A percentile compares a stretch with the other conserved stretches of the same genome.
phyloP scores from a whole-genome alignment of 2,888 invertebrate species.

The Noctua janthe region DNA sequence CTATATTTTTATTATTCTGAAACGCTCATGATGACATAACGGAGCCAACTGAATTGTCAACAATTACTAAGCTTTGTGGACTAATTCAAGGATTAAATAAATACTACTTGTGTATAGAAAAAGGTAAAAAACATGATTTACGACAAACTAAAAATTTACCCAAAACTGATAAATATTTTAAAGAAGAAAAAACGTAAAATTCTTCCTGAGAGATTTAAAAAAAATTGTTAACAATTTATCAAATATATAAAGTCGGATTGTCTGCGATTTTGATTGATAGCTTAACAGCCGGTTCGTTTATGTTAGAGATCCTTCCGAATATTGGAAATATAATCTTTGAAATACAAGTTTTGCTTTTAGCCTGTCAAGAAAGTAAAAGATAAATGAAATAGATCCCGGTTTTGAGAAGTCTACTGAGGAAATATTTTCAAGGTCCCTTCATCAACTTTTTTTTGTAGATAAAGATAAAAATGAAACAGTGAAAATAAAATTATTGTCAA shows the following conservation, averaged over 20 bases:
- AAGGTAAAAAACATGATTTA: background rate
- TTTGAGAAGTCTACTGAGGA: conserved; percentile 1
- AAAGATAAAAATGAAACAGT: background rate
- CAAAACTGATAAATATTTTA: background rate
- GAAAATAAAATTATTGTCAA: background rate
- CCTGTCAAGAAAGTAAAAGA: conserved; percentile 38
- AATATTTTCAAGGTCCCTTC: background rate
- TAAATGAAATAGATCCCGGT: conserved; percentile 23
- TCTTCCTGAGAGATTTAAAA: background rate
- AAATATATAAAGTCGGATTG: conserved; percentile 17
- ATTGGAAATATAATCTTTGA: conserved; percentile 35
- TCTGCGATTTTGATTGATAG: conserved; percentile 52
- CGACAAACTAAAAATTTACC: background rate
- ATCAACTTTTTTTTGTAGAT: background rate
- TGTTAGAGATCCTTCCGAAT: conserved; percentile 22
- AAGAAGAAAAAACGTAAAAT: background rate
- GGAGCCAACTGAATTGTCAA: background rate
- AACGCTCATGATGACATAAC: background rate
- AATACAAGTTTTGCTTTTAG: conserved; percentile 51
- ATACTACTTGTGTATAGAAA: background rate
- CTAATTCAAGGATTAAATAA: background rate
- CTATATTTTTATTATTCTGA: background rate
- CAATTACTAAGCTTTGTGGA: background rate
- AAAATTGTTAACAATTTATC: background rate
- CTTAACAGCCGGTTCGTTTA: conserved; percentile 25